Evolutionary conservation across 2,888 invertebrate species (phyloP), one percentile per base, ranked within the genome.

Genomic region (Drosophila cracens): DNA sequence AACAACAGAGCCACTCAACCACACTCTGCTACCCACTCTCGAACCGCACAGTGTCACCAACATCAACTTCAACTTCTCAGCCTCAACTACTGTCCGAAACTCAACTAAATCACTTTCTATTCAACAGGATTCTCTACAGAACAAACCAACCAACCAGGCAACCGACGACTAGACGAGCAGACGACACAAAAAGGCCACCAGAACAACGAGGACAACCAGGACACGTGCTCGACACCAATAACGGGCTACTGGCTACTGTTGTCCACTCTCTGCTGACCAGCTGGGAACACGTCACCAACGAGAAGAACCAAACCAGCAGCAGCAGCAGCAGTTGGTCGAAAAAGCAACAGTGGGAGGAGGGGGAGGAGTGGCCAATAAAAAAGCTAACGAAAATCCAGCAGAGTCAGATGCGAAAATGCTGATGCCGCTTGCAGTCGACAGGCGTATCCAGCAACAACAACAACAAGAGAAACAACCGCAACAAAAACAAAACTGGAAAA

Each of bases 31-130:
- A 10, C n/a, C 16, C 51, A 11, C 38, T 49, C 61, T 25, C 29
- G 6, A 29, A 43, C 54, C 70, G 48, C 58, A 54, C 40, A 69
- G 57, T 70, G 57, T 80, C 74, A 59, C 63, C 74, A 57, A 40
- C 56, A 57, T 36, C 25, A 54, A 54, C 54, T 29, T 57, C 31
- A 68, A 46, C 57, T 65, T 40, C 36, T 74, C 51, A 53, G 51
- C 56, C 16, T 57, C 31, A 57, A 31, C 16, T 66, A 49, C 69
- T 66, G 80, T 62, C 54, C 71, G 64, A 73, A 81, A 78, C 81
- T 82, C 82, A 82, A 87, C 73, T 74, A 79, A 85, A 87, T 83
- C 87, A 87, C 83, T 85, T 87, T 89, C 87, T 83, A 87, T 87
- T 84, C 82, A 83, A 83, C 85, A 87, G 89, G 70, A 87, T 43